phyloP scores from a whole-genome alignment of 2,888 invertebrate species.

The Mimumesa dahlbomi region DNA sequence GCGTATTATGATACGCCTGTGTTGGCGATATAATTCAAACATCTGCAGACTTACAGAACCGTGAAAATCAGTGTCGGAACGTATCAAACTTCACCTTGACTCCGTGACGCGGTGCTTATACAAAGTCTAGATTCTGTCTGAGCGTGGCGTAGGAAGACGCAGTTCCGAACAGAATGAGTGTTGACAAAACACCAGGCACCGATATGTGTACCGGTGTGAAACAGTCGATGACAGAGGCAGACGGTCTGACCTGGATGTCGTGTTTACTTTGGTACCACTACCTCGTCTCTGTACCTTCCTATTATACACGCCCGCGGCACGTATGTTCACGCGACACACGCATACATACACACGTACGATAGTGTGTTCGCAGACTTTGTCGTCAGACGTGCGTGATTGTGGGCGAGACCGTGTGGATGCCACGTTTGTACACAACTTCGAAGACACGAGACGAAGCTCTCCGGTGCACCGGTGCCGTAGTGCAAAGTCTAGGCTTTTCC shows the following conservation, averaged over 20 bases:
- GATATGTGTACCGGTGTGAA: slow-evolving; percentile 16
- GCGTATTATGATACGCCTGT: too few species aligned
- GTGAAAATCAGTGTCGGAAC: background rate
- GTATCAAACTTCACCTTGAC: slow-evolving; percentile 2
- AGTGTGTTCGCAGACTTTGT: slow-evolving; percentile 17
- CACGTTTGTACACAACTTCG: slow-evolving; percentile 30
- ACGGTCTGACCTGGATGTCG: slow-evolving; percentile 62
- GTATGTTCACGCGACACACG: background rate
- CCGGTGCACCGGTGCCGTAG: slow-evolving; percentile 41
- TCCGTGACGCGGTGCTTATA: background rate
- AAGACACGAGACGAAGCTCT: slow-evolving; percentile 36
- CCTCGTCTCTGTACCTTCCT: slow-evolving; percentile 24
- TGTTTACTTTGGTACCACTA: slow-evolving; percentile 44
- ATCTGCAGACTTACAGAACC: too few species aligned
- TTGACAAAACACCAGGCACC: slow-evolving; percentile 25
- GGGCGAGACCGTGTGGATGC: slow-evolving; percentile 12
- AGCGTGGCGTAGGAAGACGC: slow-evolving; percentile 2
- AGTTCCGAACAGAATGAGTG: slow-evolving; percentile 9
- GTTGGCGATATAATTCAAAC: too few species aligned
- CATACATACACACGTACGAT: slow-evolving; percentile 14
- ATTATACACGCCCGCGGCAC: slow-evolving; percentile 9
- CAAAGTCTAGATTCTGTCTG: slow-evolving; percentile 9
- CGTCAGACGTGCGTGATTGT: slow-evolving; percentile 9
- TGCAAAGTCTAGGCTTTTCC: slow-evolving; percentile 63
- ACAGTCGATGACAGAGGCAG: slow-evolving; percentile 50